phyloP scores from a whole-genome alignment of 1,140 invertebrate genomes.

The Acyrthosiphon pisum region DNA sequence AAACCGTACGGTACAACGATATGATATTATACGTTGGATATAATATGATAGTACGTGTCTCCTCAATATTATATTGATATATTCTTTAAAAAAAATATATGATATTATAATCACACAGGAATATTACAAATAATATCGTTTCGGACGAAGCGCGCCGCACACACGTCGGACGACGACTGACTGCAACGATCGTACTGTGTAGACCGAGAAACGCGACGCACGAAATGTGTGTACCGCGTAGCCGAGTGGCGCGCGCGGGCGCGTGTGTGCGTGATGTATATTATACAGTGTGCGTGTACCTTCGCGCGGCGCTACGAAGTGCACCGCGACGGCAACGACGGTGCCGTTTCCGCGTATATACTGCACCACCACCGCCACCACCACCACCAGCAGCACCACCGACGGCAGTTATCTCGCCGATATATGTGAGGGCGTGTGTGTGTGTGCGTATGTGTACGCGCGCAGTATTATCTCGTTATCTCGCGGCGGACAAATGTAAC shows the following conservation, averaged over 20 bases:
- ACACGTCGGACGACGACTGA: constrained; percentile 10
- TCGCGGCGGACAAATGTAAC: constrained; percentile 19
- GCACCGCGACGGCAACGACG: neutral
- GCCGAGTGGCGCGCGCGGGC: too few species aligned
- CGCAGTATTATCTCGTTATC: constrained; percentile 45
- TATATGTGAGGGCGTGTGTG: neutral
- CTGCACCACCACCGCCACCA: neutral
- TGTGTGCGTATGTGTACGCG: neutral
- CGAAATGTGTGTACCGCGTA: constrained; percentile 11
- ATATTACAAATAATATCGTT: neutral
- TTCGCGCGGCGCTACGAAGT: neutral
- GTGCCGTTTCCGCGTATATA: neutral
- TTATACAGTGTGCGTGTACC: constrained; percentile 17
- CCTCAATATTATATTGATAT: neutral
- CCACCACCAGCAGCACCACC: neutral
- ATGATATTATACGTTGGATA: neutral
- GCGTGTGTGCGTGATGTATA: neutral
- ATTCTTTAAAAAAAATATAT: neutral
- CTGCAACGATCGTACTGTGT: constrained; percentile 3
- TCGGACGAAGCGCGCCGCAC: neutral
- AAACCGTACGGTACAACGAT: neutral
- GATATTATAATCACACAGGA: neutral
- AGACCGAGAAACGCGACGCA: neutral
- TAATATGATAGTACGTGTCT: neutral
- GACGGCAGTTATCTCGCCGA: neutral